phyloP scores from a whole-genome alignment of 2,888 invertebrate genomes.

The Germaria angustata region DNA sequence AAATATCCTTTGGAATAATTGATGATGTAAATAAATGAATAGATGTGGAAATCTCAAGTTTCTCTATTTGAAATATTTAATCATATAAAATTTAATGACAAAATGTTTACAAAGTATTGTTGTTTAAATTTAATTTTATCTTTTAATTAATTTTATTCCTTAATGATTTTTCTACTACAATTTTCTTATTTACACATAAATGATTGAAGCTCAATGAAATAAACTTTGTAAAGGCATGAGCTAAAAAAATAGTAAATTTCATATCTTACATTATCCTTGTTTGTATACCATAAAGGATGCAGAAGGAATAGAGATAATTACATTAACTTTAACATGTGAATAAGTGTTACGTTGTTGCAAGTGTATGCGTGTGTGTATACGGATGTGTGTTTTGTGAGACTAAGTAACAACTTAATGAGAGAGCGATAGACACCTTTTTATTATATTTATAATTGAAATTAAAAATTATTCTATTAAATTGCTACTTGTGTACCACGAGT shows the following conservation, averaged over 20 bases:
- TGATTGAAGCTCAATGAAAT: neutral
- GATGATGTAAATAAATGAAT: too few species aligned
- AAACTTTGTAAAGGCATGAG: neutral
- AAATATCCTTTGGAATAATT: too few species aligned
- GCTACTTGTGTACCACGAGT: neutral
- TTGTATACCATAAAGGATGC: neutral
- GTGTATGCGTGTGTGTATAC: neutral
- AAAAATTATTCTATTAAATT: constrained; percentile 10
- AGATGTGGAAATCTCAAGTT: too few species aligned
- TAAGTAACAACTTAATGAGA: constrained; percentile 10
- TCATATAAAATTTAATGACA: too few species aligned
- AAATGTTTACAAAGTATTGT: too few species aligned
- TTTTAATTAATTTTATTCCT: neutral
- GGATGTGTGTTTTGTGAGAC: neutral
- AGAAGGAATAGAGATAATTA: neutral
- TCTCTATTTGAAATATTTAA: too few species aligned
- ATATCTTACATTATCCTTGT: neutral
- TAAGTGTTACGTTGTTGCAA: neutral
- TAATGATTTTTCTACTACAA: neutral
- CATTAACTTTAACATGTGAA: neutral
- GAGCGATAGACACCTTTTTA: constrained; percentile 15
- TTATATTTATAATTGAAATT: constrained; percentile 41
- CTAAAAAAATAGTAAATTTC: neutral
- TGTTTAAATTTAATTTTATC: neutral
- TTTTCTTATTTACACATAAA: neutral